Percentiles rank a stretch among this genome's conserved stretches.
phyloP scores from a whole-genome alignment of 2,888 invertebrate species.

The Halictus quadricinctus region DNA sequence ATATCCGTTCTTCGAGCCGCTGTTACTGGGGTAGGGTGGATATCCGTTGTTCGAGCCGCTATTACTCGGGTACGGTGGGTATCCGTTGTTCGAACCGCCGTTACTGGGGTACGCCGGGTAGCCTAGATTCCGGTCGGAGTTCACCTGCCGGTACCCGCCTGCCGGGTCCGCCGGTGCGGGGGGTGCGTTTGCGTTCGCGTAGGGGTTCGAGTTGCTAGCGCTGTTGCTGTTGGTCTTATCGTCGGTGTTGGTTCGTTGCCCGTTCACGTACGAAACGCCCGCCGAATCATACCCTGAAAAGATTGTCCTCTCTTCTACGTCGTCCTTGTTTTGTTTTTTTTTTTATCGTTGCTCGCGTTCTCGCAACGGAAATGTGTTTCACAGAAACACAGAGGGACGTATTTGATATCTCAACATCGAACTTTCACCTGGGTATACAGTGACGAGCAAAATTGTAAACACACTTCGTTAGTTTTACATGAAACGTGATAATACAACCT shows the following conservation, averaged over 20 bases:
- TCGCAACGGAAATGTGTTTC: background rate
- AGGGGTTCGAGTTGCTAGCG: slow-evolving; percentile 75
- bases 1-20: slow-evolving; percentile 73
- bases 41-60: slow-evolving; percentile 59
- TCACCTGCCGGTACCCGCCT: slow-evolving; percentile 63
- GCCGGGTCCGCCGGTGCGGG: slow-evolving; percentile 70
- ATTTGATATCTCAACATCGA: background rate
- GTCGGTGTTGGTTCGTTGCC: slow-evolving; percentile 67
- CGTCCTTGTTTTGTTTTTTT: background rate
- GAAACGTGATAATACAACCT: too few species aligned
- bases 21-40: slow-evolving; percentile 61
- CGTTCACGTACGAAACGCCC: slow-evolving; percentile 76
- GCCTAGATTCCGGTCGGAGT: slow-evolving; percentile 71
- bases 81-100: slow-evolving; percentile 57
- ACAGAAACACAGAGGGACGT: background rate
- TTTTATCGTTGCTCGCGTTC: background rate
- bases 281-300: slow-evolving; percentile 80
- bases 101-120: slow-evolving; percentile 75
- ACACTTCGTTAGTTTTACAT: too few species aligned
- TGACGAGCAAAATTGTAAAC: too few species aligned
- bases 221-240: slow-evolving; percentile 59
- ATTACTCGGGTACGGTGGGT: slow-evolving; percentile 60
- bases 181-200: slow-evolving; percentile 79
- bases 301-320: slow-evolving; percentile 54
- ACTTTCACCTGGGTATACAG: background rate